These are phyloP conservation scores for Athetis lepigone DNA, from an alignment of 2,888 invertebrate species.

Conservation along the genomic window DNA sequence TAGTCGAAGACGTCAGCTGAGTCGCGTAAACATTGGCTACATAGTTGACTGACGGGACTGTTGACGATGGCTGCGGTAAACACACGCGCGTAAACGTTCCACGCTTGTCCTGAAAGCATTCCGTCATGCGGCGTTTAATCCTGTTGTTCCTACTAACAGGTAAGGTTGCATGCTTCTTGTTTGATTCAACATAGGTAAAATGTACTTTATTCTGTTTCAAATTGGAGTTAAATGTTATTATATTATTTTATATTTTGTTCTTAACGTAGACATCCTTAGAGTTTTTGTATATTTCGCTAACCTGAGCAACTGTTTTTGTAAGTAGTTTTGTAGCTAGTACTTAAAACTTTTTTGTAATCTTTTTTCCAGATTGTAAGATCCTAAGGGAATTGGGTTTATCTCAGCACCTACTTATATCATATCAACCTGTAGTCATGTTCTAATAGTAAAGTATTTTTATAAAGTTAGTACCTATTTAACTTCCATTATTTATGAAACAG, in stretches of 20 bases:
- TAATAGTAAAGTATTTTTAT: conserved; percentile 1
- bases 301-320: not conserved
- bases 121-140: conserved; percentile 84
- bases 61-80: conserved; percentile 79
- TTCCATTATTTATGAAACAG: not conserved
- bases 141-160: conserved; percentile 85
- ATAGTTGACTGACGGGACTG: conserved; percentile 74
- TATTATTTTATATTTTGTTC: not conserved
- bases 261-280: not conserved
- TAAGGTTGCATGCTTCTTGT: conserved; percentile 68
- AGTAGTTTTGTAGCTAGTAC: conserved; percentile 14
- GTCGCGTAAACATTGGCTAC: conserved; percentile 86
- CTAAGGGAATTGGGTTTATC: conserved; percentile 1
- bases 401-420: conserved; percentile 1
- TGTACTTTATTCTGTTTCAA: not conserved
- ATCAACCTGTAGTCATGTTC: conserved; percentile 1
- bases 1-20: conserved; percentile 86
- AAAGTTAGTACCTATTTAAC: not conserved
- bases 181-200: not conserved
- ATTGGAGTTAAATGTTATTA: conserved; percentile 7
- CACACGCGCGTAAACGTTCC: conserved; percentile 73
- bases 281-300: conserved; percentile 6
- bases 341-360: conserved; percentile 2
- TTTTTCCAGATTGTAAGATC: conserved; percentile 16
- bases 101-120: conserved; percentile 68